phyloP scores from a whole-genome alignment of 2,113 vertebrate species.

The Labeo rohita region DNA sequence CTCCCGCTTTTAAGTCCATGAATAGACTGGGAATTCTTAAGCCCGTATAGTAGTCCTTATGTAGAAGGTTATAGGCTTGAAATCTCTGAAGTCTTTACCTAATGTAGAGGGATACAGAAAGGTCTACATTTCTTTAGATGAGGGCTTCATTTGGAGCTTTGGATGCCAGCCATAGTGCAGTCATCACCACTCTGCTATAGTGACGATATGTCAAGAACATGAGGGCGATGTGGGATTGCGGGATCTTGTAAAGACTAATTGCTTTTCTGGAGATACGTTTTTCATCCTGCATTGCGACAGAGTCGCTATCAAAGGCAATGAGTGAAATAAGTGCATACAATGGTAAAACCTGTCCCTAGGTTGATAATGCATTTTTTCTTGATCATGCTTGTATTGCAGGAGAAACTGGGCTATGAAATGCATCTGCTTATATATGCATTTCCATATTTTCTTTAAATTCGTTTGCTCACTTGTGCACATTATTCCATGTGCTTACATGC shows the following conservation, averaged over 20 bases:
- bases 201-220: slow-evolving; percentile 67
- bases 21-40: slow-evolving; percentile 4
- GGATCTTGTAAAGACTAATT: slow-evolving; percentile 66
- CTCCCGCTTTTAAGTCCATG: background rate
- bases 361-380: slow-evolving; percentile 34
- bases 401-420: background rate
- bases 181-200: slow-evolving; percentile 68
- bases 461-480: background rate
- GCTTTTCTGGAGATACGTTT: slow-evolving; percentile 58
- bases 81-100: slow-evolving; percentile 50
- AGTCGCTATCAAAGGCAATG: slow-evolving; percentile 15
- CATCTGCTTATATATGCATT: background rate
- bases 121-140: slow-evolving; percentile 62
- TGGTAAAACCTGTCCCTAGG: too few relatives aligned
- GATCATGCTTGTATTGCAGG: background rate
- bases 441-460: background rate
- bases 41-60: slow-evolving; percentile 30
- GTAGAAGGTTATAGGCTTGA: slow-evolving; percentile 50
- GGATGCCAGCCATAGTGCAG: slow-evolving; percentile 68
- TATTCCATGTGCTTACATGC: background rate
- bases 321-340: background rate
- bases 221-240: slow-evolving; percentile 71
- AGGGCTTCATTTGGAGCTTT: slow-evolving; percentile 58
- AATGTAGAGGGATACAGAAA: slow-evolving; percentile 60
- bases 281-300: slow-evolving; percentile 61